Base-by-base conservation (phyloP, 53 echinoderm and acorn worm species). In the Actinopyga echinites region DNA sequence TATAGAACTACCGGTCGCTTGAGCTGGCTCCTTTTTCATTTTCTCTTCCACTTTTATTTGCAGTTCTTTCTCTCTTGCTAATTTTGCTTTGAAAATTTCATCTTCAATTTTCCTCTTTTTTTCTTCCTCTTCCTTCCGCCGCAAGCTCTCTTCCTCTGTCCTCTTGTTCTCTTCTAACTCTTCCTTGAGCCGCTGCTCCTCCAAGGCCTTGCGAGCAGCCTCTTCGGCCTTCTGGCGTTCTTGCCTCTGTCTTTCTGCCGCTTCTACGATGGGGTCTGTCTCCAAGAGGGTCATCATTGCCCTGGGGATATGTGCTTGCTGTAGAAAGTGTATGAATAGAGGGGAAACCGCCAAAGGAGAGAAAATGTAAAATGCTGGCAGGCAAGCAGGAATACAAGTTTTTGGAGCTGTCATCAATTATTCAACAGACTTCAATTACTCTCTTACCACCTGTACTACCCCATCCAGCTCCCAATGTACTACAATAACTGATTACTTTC, bases 221-320 rank as follows among this genome's bases (percentile, higher is more conserved):
- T 80, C 81, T 45, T 80, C 63, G 2, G 81, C 61, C 24, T 30
- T 59, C 10, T 56, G 17, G n/a, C 65, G 25, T 25, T 65, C 82
- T 22, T 69, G 73, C 58, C 69, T 86, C 65, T 93, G 90, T 25
- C 61, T 79, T 64, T 87, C 74, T 57, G 83, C 86, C 19, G 85
- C 88, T 61, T 90, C 95, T 23, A 87, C 88, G 15, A 78, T 69
- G 6, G 95, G 91, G 57, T 95, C 95, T 6, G 83, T 95, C 60
- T 97, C 97, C 54, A 97, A 85, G 44, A 97, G 86, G 43, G 74
- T 80, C 89, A 94, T 92, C 73, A 93, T 83, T 21, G 93, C 60
- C 54, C 86, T 88, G 19, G 94, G 97, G 35, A 97, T 90, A 87
- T 97, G 97, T 34, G 90, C 83, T 92, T 91, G 89, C 97, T 97